phyloP scores from a whole-genome alignment of 2,113 vertebrate genomes.

The Phalacrocorax carbo region DNA sequence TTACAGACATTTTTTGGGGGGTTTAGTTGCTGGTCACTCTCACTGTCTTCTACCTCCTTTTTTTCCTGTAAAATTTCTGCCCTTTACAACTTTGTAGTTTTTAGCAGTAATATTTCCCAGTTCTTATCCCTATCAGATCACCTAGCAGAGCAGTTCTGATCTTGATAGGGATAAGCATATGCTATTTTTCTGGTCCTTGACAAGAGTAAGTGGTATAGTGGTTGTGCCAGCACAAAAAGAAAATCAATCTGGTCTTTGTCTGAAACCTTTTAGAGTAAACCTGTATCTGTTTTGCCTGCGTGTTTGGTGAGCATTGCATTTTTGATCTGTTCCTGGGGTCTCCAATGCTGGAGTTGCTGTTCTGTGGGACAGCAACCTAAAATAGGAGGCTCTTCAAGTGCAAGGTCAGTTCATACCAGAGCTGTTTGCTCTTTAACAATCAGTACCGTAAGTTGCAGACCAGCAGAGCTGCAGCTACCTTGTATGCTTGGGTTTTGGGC shows the following conservation, averaged over 20 bases:
- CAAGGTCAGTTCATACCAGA: background rate
- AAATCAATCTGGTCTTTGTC: background rate
- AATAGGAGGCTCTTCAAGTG: background rate
- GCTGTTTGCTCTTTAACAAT: background rate
- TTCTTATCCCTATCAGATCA: background rate
- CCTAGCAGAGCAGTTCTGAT: background rate
- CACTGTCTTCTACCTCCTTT: background rate
- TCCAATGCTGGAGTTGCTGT: rapidly evolving
- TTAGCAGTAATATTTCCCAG: background rate
- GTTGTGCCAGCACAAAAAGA: background rate
- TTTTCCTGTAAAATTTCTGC: background rate
- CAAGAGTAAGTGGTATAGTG: background rate
- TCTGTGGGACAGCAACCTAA: background rate
- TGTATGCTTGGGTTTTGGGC: background rate
- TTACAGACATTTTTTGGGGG: background rate
- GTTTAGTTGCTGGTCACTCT: background rate
- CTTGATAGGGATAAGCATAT: background rate
- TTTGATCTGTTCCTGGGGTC: background rate
- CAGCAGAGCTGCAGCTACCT: background rate
- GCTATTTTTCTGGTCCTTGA: background rate
- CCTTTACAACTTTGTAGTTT: background rate
- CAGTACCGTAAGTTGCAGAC: background rate
- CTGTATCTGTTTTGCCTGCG: background rate
- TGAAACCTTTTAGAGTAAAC: background rate
- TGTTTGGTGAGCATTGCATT: background rate